Conservation (phyloP, 2,797 vertebrate genomes). For the Clarias fuscus region DNA sequence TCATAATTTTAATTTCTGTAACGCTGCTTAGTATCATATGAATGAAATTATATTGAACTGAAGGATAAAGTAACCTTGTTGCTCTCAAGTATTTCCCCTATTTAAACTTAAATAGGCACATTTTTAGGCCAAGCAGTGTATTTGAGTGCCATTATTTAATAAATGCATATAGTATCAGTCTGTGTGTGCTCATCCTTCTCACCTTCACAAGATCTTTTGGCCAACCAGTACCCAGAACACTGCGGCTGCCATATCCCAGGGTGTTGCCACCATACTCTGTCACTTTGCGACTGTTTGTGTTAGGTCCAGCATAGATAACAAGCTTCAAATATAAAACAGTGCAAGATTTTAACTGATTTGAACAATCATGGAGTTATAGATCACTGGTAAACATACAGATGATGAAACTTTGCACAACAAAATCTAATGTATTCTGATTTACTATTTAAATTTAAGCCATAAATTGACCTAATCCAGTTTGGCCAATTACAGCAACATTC, state of each 20-base stretch:
- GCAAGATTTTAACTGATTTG: neutral
- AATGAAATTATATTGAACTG: too few relatives aligned
- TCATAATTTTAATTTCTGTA: too few relatives aligned
- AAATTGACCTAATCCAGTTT: neutral
- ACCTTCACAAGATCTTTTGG: constrained; percentile 99
- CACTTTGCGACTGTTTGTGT: constrained; percentile 99
- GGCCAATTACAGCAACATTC: neutral
- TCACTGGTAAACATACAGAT: neutral
- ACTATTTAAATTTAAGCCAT: neutral
- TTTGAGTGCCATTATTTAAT: neutral
- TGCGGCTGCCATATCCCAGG: constrained; percentile 97
- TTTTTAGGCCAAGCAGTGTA: too few relatives aligned
- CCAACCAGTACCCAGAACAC: constrained; percentile 97
- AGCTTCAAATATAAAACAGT: constrained; percentile 70
- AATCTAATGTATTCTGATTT: neutral
- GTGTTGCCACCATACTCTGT: constrained; percentile 98
- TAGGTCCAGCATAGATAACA: constrained; percentile 97
- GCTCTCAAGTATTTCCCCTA: too few relatives aligned
- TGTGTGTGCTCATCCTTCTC: constrained; percentile 44
- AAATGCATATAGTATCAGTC: neutral
- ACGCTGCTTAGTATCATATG: too few relatives aligned
- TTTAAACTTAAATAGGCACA: too few relatives aligned
- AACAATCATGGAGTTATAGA: neutral
- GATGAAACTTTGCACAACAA: neutral
- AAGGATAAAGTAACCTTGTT: too few relatives aligned